phyloP scores from a whole-genome alignment of 2,888 invertebrate species.

The Drosophila ustulata region DNA sequence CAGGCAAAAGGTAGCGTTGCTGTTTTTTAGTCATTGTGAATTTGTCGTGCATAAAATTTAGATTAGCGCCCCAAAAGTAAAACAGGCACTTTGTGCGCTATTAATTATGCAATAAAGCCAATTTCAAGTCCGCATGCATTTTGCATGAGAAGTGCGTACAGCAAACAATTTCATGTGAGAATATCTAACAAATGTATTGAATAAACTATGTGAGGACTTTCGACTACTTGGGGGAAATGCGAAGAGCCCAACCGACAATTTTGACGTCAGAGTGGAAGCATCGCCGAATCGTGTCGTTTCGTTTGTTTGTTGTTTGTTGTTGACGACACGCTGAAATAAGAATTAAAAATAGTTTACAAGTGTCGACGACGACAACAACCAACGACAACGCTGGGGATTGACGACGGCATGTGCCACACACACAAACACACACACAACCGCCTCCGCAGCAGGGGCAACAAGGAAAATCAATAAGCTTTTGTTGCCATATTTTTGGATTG shows the following conservation, averaged over 20 bases:
- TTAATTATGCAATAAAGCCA: constrained; percentile 71
- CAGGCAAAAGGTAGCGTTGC: constrained; percentile 1
- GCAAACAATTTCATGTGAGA: background rate
- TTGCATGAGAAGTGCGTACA: constrained; percentile 39
- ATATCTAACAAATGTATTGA: constrained; percentile 50
- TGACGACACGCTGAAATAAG: constrained; percentile 49
- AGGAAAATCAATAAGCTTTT: constrained; percentile 49
- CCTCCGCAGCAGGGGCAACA: background rate
- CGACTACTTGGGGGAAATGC: constrained; percentile 10
- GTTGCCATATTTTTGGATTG: background rate
- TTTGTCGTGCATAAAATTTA: constrained; percentile 50
- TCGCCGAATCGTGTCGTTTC: constrained; percentile 33
- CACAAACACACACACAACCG: background rate
- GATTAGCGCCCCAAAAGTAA: constrained; percentile 16
- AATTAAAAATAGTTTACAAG: constrained; percentile 78
- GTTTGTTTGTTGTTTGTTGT: constrained; percentile 39
- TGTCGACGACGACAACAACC: constrained; percentile 30
- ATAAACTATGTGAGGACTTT: constrained; percentile 51
- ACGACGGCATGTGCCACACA: constrained; percentile 19
- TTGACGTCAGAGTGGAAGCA: constrained; percentile 67
- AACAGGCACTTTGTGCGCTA: constrained; percentile 23
- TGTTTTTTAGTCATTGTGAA: constrained; percentile 2
- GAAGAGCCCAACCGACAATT: background rate
- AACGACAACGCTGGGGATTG: constrained; percentile 40
- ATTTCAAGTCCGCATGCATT: constrained; percentile 46